Evolutionary conservation across 2,797 vertebrate species (phyloP), one percentile per base, ranked within the genome.

Genomic region (Hirundo rustica): DNA sequence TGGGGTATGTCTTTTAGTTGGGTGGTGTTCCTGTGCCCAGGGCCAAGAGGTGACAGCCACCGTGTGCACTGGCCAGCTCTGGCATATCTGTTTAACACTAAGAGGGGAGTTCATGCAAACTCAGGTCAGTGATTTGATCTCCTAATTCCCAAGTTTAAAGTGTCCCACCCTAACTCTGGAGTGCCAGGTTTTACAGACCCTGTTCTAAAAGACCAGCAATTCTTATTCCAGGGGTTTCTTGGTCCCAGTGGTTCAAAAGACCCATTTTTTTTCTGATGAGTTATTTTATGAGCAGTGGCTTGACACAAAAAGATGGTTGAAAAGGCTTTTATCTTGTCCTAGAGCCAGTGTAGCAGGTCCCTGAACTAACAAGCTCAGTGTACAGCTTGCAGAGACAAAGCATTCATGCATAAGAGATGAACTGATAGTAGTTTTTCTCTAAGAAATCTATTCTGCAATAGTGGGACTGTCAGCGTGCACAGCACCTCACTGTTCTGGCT

Each of bases 361-460:
- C 83, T 74, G 84, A 73, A 53, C 72, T 85, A 93, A 80, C 75
- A 87, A 50, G 65, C 75, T 84, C 17, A 0, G 68, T 70, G 47
- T 47, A 61, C 30, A 71, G 89, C 74, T 86, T 71, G 61, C 65
- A 84, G 74, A 94, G 75, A 96, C 73, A 81, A 93, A 94, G 81
- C 55, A 53, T 91, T 93, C 88, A 44, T 82, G 93, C 87, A 94
- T 71, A 92, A 84, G 71, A 90, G 77, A 92, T 91, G 71, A 96
- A 92, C 8, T 13, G 77, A 87, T 92, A 30, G 60, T 12, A 72
- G 12, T 45, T 76, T 53, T 81, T 71, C 73, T 86, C 42, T 67
- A 67, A 83, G 83, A 93, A 90, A 66, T 90, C 64, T 51, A 32
- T 82, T 62, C 78, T 81, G 57, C 58, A 48, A 8, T 27, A 85